phyloP scores from a whole-genome alignment of 1,140 invertebrate genomes.

The Lordiphosa clarofinis region DNA sequence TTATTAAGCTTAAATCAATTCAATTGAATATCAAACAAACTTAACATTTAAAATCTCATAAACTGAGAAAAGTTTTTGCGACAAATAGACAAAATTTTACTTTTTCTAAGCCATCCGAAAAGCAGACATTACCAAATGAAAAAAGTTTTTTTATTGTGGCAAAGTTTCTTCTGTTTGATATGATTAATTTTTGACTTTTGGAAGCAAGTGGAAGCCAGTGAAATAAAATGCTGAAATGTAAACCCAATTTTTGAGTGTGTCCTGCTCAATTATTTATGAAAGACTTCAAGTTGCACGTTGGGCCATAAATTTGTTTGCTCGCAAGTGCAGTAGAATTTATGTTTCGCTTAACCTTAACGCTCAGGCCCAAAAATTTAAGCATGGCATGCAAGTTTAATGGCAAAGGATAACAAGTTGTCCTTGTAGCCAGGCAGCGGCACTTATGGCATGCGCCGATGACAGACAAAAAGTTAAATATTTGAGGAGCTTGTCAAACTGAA shows the following conservation, averaged over 20 bases:
- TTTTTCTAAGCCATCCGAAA: slow-evolving; percentile 11
- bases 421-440: slow-evolving; percentile 37
- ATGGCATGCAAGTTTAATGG: slow-evolving; percentile 71
- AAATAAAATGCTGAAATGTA: slow-evolving; percentile 42
- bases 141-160: slow-evolving; percentile 41
- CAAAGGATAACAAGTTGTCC: slow-evolving; percentile 51
- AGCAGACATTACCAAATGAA: too few species aligned
- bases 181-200: slow-evolving; percentile 60
- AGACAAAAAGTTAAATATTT: slow-evolving; percentile 60
- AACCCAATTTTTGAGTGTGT: slow-evolving; percentile 37
- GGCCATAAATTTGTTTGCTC: slow-evolving; percentile 55
- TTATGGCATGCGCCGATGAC: slow-evolving; percentile 49
- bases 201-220: background rate
- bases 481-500: slow-evolving; percentile 46
- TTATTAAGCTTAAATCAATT: too few species aligned
- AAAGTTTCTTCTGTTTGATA: slow-evolving; percentile 44
- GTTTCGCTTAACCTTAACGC: slow-evolving; percentile 70
- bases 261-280: slow-evolving; percentile 59
- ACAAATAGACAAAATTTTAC: background rate
- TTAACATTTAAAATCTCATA: too few species aligned
- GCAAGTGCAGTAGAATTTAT: slow-evolving; percentile 46
- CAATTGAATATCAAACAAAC: too few species aligned
- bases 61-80: too few species aligned
- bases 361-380: slow-evolving; percentile 62
- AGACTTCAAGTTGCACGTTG: slow-evolving; percentile 37